Evolutionary conservation across 2,113 vertebrate species (phyloP).

Genomic region (Nasalis larvatus): DNA sequence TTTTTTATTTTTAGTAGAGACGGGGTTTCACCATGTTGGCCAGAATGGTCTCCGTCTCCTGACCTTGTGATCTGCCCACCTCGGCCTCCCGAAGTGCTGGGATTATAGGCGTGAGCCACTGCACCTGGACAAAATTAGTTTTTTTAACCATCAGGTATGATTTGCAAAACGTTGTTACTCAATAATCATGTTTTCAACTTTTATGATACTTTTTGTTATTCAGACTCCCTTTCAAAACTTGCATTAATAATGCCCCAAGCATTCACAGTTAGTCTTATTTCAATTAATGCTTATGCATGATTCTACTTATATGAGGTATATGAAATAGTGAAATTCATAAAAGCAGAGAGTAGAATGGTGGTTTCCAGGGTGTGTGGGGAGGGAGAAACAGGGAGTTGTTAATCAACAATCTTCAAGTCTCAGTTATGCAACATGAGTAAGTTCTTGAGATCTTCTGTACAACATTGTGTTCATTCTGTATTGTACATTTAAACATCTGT

Average conservation of each 20-base stretch:
- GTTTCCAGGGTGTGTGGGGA: not conserved
- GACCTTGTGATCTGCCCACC: too few relatives aligned
- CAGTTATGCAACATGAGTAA: not conserved
- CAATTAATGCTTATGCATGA: not conserved
- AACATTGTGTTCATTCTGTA: not conserved
- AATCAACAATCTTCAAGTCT: not conserved
- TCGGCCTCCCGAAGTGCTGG: too few relatives aligned
- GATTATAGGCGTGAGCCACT: too few relatives aligned
- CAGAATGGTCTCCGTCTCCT: too few relatives aligned
- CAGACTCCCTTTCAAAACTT: not conserved
- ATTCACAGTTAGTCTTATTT: not conserved
- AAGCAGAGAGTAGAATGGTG: not conserved
- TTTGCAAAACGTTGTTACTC: not conserved
- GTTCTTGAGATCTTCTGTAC: not conserved
- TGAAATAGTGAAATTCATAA: not conserved
- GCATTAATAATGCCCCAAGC: not conserved
- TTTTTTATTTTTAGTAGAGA: too few relatives aligned
- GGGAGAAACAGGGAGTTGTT: not conserved
- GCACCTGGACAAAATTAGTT: too few relatives aligned
- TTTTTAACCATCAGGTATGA: not conserved
- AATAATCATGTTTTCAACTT: not conserved
- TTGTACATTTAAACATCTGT: not conserved
- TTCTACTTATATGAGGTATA: not conserved
- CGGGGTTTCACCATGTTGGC: too few relatives aligned
- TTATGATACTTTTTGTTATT: not conserved